Base-by-base conservation (phyloP, 2,888 invertebrate genomes). In the Sarcophaga variegata region DNA sequence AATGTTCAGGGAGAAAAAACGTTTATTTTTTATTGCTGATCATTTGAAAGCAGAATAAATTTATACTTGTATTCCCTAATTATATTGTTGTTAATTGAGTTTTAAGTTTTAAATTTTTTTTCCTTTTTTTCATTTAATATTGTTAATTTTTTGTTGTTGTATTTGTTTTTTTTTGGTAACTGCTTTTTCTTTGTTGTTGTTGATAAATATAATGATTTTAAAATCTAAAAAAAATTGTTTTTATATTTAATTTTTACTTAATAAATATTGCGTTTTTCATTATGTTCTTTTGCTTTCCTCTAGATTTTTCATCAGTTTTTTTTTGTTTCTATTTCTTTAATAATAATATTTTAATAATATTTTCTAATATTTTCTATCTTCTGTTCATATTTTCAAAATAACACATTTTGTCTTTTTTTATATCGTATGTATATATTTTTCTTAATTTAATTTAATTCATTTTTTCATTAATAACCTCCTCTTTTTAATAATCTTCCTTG, bases 131-230 rank as follows among this genome's bases (percentile, higher is more conserved):
- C 2, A 37, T 8, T 37, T 37, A 37, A 37, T 37, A 8, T 37
- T 74, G 69, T 74, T 54, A 78, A 54, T 69, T 82, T 45, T 71
- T 81, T 85, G 27, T 79, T 66, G 37, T 67, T 62, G 66, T 22
- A 54, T 5, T 27, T 6, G n/a, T 54, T 69, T 67, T 5, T 59
- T 86, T 89, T 89, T 88, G 89, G 89, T 88, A 88, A 88, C 88
- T 83, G 88, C 88, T 88, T 89, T 81, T 71, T 77, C 62, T 59
- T 79, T 59, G 37, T 63, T 75, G 66, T 77, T 75, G 49, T 83
- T 87, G 76, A 66, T 86, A 83, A 86, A 83, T 83, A 83, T 75
- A 69, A 69, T 64, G 59, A 54, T 54, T 78, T 74, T 83, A 80
- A 84, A 84, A 80, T 80, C 83, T 84, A 88, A 74, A 77, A 76